Evolutionary conservation across 2,888 invertebrate genomes (phyloP).

Genomic region (Xanthorhoe designata): DNA sequence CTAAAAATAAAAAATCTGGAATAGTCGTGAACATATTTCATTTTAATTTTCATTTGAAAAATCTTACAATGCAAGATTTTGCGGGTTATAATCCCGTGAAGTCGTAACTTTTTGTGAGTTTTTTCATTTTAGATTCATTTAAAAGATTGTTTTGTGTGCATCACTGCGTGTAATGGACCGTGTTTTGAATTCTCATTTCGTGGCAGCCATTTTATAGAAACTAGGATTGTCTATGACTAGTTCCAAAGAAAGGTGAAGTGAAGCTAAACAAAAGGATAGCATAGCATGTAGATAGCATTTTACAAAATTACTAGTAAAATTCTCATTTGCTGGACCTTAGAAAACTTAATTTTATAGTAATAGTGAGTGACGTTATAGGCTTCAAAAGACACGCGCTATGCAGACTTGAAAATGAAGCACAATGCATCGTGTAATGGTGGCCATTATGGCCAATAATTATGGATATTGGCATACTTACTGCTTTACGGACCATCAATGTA

Average conservation of each 20-base stretch:
- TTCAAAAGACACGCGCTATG: constrained; percentile 57
- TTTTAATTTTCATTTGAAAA: no score
- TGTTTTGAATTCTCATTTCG: constrained; percentile 63
- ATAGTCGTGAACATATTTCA: no score
- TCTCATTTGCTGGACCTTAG: constrained; percentile 61
- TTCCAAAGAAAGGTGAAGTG: constrained; percentile 84
- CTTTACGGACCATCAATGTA: constrained; percentile 72
- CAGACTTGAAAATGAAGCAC: constrained; percentile 73
- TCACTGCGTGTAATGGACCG: constrained; percentile 52
- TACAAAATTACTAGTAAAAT: constrained; percentile 71
- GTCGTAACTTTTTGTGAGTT: no score
- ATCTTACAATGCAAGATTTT: no score
- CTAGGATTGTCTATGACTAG: constrained; percentile 72
- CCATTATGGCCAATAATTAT: constrained; percentile 85
- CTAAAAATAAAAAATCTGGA: no score
- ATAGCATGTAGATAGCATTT: constrained; percentile 81
- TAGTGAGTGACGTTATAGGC: constrained; percentile 59
- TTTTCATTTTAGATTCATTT: background rate
- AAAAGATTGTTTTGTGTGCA: background rate
- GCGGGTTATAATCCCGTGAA: no score
- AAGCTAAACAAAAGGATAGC: constrained; percentile 85
- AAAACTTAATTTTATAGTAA: constrained; percentile 56
- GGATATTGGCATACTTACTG: constrained; percentile 84
- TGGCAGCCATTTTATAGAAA: constrained; percentile 83
- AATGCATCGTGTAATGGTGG: constrained; percentile 85